These are phyloP conservation scores for Oriolus oriolus DNA, from an alignment of 2,113 vertebrate genomes.

Conservation along the genomic window DNA sequence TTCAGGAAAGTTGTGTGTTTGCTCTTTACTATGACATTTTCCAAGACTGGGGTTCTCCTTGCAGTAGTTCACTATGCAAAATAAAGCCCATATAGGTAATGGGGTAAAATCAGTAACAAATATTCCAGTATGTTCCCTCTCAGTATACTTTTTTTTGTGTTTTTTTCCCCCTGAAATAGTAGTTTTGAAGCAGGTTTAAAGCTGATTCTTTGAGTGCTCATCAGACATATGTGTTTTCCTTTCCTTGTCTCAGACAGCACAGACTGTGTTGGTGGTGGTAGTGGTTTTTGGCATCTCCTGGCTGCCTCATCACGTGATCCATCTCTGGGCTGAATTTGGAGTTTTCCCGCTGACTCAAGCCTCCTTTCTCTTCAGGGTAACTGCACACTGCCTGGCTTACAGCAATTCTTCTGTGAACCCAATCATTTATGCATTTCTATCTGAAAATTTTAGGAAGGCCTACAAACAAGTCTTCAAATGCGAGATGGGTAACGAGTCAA, in stretches of 20 bases:
- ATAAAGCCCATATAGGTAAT: not conserved
- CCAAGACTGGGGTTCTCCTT: not conserved
- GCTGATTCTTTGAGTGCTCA: not conserved
- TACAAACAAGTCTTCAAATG: conserved; percentile 96
- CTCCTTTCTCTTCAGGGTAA: conserved; percentile 88
- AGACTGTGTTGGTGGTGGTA: conserved; percentile 95
- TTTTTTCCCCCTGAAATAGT: not conserved
- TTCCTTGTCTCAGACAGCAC: conserved; percentile 82
- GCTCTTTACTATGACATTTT: not conserved
- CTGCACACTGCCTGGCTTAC: conserved; percentile 94
- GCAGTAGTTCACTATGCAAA: not conserved
- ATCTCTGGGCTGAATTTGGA: conserved; percentile 95
- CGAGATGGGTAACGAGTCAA: conserved; percentile 61
- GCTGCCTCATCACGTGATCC: conserved; percentile 92
- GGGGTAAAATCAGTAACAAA: not conserved
- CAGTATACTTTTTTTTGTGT: not conserved
- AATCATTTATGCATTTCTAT: conserved; percentile 95
- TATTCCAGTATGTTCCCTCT: not conserved
- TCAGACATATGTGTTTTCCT: conserved; percentile 40
- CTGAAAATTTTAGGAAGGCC: conserved; percentile 95
- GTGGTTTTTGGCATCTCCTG: conserved; percentile 97
- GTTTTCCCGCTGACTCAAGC: conserved; percentile 91
- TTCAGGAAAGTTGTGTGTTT: not conserved
- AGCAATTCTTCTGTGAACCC: conserved; percentile 98
- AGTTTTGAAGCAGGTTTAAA: not conserved